phyloP scores from a whole-genome alignment of 2,888 invertebrate genomes.

The Arrhopalites spinosus region DNA sequence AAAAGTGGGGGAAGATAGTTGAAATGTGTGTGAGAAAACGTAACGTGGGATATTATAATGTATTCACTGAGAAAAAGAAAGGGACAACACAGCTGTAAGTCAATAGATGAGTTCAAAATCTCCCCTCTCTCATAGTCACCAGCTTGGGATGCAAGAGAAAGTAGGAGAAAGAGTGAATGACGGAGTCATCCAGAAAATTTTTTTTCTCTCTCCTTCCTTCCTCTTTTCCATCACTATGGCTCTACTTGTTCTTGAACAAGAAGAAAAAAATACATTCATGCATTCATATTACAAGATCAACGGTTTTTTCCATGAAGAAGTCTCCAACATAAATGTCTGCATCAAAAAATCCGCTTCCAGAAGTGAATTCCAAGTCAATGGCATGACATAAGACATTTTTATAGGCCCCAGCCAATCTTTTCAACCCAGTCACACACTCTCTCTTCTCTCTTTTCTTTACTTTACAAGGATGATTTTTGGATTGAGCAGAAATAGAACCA shows the following conservation, averaged over 20 bases:
- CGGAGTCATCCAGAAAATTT: not conserved
- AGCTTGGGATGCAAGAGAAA: not conserved
- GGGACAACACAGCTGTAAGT: constrained; percentile 27
- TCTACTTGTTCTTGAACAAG: not conserved
- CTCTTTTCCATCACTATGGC: not conserved
- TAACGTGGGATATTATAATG: constrained; percentile 11
- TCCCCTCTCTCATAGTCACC: not conserved
- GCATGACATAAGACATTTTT: too few species aligned
- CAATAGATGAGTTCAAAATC: constrained; percentile 29
- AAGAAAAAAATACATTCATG: constrained; percentile 6
- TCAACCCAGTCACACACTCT: not conserved
- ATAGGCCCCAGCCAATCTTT: not conserved
- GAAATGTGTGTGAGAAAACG: too few species aligned
- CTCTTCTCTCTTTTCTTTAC: not conserved
- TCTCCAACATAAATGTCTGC: constrained; percentile 1
- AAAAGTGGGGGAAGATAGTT: too few species aligned
- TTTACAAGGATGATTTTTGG: not conserved
- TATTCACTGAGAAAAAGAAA: constrained; percentile 19
- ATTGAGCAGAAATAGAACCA: not conserved
- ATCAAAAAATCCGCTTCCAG: not conserved
- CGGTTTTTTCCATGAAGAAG: not conserved
- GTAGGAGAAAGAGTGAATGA: not conserved
- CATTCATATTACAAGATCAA: constrained; percentile 19
- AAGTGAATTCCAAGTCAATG: too few species aligned
- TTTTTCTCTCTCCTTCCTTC: not conserved